Conservation (phyloP, 2,113 vertebrate species). For the Neofelis nebulosa region DNA sequence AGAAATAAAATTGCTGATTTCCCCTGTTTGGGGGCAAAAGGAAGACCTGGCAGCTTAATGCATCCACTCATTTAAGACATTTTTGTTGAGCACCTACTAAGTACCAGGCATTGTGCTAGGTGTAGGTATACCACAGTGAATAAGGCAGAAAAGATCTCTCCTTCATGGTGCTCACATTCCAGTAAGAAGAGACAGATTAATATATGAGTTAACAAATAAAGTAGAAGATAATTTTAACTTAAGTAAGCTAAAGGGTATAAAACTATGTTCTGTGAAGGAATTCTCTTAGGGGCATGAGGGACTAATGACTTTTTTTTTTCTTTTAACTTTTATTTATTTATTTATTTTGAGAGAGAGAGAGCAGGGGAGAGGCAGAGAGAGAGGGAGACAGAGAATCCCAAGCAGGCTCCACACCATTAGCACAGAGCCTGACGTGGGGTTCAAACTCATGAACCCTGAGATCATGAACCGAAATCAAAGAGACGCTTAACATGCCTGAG, state of each 20-base stretch:
- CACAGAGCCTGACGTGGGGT: too few species aligned
- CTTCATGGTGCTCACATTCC: not conserved
- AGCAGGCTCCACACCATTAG: too few species aligned
- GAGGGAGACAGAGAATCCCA: too few species aligned
- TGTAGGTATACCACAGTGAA: not conserved
- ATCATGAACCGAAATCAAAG: too few species aligned
- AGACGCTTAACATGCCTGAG: too few species aligned
- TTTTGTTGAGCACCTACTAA: not conserved
- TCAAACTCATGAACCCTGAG: too few species aligned
- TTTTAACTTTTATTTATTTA: too few species aligned
- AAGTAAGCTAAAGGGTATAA: not conserved
- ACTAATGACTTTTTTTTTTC: not conserved
- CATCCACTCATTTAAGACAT: not conserved
- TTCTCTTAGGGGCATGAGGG: not conserved
- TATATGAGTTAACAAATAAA: not conserved
- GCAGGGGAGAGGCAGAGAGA: too few species aligned
- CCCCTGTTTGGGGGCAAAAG: not conserved
- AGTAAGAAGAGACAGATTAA: not conserved
- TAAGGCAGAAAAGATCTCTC: not conserved
- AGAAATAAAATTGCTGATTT: not conserved
- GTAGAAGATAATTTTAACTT: not conserved
- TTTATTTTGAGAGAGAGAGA: too few species aligned
- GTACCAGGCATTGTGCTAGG: not conserved
- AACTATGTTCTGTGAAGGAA: not conserved
- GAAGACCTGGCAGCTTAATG: not conserved